A percentile compares a stretch with the other conserved stretches of the same genome.
Conservation (phyloP, 1,140 invertebrate genomes). For the Lithobius niger region DNA sequence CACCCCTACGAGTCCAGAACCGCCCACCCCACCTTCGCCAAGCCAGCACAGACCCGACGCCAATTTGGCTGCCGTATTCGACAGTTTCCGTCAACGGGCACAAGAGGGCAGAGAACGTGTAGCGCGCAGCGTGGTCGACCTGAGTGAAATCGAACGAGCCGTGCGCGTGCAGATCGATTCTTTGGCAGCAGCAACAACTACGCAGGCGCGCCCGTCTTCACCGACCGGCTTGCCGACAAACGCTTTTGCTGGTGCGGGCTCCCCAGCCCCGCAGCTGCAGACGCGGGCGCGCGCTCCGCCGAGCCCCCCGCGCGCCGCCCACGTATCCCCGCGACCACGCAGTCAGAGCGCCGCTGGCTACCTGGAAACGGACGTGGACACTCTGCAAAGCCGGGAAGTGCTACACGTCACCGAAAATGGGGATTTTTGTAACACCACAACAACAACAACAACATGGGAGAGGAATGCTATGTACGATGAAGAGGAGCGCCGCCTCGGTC, state of each 20-base stretch:
- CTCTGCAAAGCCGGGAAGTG: background rate
- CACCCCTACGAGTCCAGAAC: background rate
- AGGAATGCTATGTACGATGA: no score
- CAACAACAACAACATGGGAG: no score
- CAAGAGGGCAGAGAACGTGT: constrained; percentile 21
- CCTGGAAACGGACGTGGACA: constrained; percentile 5
- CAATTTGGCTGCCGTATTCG: constrained; percentile 18
- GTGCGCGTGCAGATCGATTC: constrained; percentile 11
- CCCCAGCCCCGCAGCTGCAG: background rate
- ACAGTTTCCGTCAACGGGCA: constrained; percentile 17
- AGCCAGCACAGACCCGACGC: background rate
- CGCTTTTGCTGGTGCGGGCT: no score
- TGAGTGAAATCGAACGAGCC: constrained; percentile 18
- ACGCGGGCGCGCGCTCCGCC: background rate
- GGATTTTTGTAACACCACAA: no score
- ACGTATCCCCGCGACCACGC: background rate
- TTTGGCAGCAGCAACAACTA: background rate
- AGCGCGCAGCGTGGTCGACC: constrained; percentile 21
- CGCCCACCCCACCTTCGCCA: background rate
- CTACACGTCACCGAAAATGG: background rate
- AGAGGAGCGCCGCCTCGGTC: no score
- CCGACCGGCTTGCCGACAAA: no score
- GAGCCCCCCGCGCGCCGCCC: background rate
- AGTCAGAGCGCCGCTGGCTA: background rate
- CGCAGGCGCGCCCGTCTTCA: background rate